These are phyloP conservation scores for Meteorus cinctellus DNA, from an alignment of 2,888 invertebrate genomes.

Conservation along the genomic window DNA sequence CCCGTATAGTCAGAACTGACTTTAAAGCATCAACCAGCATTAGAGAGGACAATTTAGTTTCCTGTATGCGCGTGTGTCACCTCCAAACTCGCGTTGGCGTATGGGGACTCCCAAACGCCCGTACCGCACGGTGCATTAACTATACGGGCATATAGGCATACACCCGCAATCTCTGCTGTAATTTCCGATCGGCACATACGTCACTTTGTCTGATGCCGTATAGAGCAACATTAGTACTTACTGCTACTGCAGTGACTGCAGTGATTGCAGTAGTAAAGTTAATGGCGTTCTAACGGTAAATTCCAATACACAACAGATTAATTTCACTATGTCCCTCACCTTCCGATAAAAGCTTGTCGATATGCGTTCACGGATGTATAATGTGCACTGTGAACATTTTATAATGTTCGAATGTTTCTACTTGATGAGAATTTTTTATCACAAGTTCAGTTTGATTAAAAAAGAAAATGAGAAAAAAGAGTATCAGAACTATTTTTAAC, in stretches of 20 bases:
- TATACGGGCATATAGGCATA: constrained; percentile 29
- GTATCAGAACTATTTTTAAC: not conserved
- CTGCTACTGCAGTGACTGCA: constrained; percentile 36
- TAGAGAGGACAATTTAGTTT: constrained; percentile 7
- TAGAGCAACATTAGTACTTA: constrained; percentile 2
- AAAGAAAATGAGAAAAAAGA: not conserved
- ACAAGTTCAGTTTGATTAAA: not conserved
- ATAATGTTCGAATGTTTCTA: not conserved
- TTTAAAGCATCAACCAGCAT: not conserved
- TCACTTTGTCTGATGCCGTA: not conserved
- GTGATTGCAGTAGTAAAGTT: not conserved
- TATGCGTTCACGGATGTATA: not conserved
- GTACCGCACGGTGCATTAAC: constrained; percentile 48
- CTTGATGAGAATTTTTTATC: too few relatives aligned
- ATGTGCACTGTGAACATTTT: not conserved
- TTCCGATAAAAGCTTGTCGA: not conserved
- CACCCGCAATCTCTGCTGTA: constrained; percentile 52
- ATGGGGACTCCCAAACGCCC: constrained; percentile 19
- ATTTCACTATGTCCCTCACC: not conserved
- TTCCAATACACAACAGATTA: constrained; percentile 9
- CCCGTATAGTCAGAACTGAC: not conserved
- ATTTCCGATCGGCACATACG: constrained; percentile 49
- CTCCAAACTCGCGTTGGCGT: not conserved
- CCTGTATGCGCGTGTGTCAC: not conserved
- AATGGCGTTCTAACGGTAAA: constrained; percentile 5